phyloP scores from a whole-genome alignment of 2,113 vertebrate genomes.

The Leucopsar rothschildi region DNA sequence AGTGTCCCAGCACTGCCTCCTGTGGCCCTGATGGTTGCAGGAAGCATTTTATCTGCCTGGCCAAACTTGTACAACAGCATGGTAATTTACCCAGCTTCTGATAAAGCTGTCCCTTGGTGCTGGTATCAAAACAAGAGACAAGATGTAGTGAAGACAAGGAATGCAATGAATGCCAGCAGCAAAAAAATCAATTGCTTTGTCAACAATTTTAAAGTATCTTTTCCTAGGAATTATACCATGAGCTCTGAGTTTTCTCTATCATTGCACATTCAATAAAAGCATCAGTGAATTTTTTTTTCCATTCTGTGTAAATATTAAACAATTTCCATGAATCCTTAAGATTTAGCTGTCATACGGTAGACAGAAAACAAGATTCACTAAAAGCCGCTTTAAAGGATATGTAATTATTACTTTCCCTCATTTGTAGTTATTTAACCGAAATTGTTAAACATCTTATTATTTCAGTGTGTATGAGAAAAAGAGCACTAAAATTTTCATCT shows the following conservation, averaged over 20 bases:
- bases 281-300: not conserved
- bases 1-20: not conserved
- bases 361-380: not conserved
- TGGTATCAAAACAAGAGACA: not conserved
- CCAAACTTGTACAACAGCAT: not conserved
- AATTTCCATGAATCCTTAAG: not conserved
- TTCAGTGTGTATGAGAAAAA: not conserved
- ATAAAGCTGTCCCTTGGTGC: not conserved
- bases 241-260: not conserved
- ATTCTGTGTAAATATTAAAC: not conserved
- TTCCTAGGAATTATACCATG: not conserved
- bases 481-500: not conserved
- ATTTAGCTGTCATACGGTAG: accelerated
- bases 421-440: not conserved
- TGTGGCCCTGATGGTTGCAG: not conserved
- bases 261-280: not conserved
- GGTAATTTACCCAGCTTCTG: not conserved
- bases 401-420: not conserved
- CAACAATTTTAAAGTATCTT: not conserved
- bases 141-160: not conserved
- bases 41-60: not conserved
- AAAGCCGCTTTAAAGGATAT: not conserved
- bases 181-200: not conserved
- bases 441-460: not conserved
- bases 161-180: not conserved